Evolutionary conservation across 2,113 vertebrate genomes (phyloP).

Genomic region (Passerina amoena): DNA sequence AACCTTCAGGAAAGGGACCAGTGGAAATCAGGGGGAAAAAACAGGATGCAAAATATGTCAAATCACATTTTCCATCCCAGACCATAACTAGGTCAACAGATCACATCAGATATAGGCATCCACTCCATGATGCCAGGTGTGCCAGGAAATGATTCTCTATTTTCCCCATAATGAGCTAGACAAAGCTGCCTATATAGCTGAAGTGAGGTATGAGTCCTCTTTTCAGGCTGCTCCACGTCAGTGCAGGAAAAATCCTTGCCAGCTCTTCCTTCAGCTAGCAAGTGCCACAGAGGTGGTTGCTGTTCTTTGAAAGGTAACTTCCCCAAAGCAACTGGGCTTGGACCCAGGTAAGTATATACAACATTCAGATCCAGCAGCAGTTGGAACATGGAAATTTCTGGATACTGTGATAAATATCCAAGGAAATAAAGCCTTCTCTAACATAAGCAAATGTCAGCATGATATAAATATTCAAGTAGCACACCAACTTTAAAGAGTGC

Average conservation of each 20-base stretch:
- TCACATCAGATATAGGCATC: conserved; percentile 30
- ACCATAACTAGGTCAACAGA: conserved; percentile 50
- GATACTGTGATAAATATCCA: conserved; percentile 37
- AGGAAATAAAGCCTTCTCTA: conserved; percentile 57
- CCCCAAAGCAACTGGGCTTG: background rate
- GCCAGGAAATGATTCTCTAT: background rate
- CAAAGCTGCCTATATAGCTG: background rate
- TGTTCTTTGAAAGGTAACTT: conserved; percentile 15
- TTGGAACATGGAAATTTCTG: conserved; percentile 30
- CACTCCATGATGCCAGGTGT: background rate
- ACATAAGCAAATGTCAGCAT: conserved; percentile 34
- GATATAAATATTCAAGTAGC: conserved; percentile 58
- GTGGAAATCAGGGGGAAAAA: background rate
- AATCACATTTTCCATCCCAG: conserved; percentile 29
- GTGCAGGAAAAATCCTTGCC: background rate
- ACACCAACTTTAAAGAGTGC: conserved; percentile 16
- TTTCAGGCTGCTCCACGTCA: background rate
- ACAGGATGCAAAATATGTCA: conserved; percentile 14
- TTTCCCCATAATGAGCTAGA: background rate
- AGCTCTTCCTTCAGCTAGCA: background rate
- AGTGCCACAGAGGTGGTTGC: background rate
- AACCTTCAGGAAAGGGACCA: background rate
- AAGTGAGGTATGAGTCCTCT: background rate
- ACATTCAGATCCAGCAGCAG: conserved; percentile 8
- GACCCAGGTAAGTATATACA: conserved; percentile 28